Base-by-base conservation (phyloP, 1,140 invertebrate species). In the Drosophila kikkawai region DNA sequence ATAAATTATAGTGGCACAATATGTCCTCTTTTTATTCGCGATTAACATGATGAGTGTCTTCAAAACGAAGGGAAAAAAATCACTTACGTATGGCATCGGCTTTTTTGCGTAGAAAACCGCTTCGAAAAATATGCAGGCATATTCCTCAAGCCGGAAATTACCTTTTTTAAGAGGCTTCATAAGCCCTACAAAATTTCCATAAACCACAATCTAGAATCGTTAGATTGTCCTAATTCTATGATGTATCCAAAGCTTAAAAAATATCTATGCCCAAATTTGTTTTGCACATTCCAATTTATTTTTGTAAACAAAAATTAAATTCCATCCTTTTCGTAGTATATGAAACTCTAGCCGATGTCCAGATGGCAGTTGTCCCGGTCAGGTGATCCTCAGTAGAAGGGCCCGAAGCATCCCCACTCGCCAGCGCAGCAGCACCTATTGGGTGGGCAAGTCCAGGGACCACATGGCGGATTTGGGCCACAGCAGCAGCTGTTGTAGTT, bases 371-470 rank as follows among this genome's bases (percentile, higher is more conserved):
- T 17, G 15, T 51, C 11, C 29, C 2, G 5, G 4, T 6, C 15
- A 0, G 2, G 32, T 11, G 32, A 15, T 42, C 7, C 26, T 34
- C 37, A 87, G 34, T 88, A 88, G 51, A 81, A 88, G 12, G 84
- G 84, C 55, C 84, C 84, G 32, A 88, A 88, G 58, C 84, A 88
- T 0, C 84, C 84, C 13, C 66, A 50, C 51, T 88, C 84, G 1
- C 78, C 66, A 19, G 78, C 80, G 12, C 79, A 70, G 2, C 81
- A 50, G 44, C 85, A 90, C 41, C 73, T 71, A n/a, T 90, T 90
- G 0, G 85, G 81, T 0, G 85, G 79, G 39, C 85, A 90, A 0
- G 85, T 90, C 85, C 85, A 90, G 19, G 85, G 85, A 22, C 85
- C 85, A 34, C 85, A 90, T 0, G 85, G 85, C 1, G 85, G 85